Evolutionary conservation across 2,113 vertebrate genomes (phyloP), one percentile per base, ranked within the genome.

Genomic region (Drymodes brunneopygia): DNA sequence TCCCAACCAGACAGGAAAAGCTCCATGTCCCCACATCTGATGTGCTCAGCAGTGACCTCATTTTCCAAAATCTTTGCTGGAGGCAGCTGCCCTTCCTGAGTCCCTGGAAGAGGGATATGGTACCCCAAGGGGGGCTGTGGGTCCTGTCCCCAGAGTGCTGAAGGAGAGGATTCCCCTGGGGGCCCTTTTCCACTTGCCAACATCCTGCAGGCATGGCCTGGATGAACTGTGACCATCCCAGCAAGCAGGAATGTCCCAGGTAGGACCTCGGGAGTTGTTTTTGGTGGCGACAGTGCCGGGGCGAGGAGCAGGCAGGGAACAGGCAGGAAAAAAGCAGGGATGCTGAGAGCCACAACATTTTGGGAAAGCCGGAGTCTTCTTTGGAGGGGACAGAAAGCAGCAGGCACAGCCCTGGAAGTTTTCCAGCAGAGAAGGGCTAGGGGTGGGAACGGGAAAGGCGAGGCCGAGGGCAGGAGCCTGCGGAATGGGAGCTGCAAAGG

Each of bases 71-170:
- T 47, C 12, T 66, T 23, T 65, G 3, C 40, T 25, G 33, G 47
- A 44, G 29, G 31, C 33, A 36, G 51, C 33, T 65, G 48, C 18
- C 33, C 31, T 23, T 42, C 66, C 67, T 25, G 56, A 62, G 21
- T 27, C 29, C 33, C 15, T 9, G 57, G 44, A 22, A 9, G 38
- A 3, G 9, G 50, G 36, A 31, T 0, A 2, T 31, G 40, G 8
- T 73, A 35, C 19, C 23, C 78, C 0, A 1, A 2, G 1, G 11
- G 15, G 35, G 12, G 12, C 25, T 67, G 22, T 0, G 22, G 12
- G 53, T 35, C 31, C 19, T 6, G 7, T 33, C 16, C 42, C 42
- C 0, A 0, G 1, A 2, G 19, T 0, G 0, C 42, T 42, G 42
- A 10, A 42, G 42, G 42, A 42, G 6, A 42, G 42, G 42, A 36